Evolutionary conservation across 2,888 invertebrate species (phyloP).

Genomic region (Drosophila barbarae): DNA sequence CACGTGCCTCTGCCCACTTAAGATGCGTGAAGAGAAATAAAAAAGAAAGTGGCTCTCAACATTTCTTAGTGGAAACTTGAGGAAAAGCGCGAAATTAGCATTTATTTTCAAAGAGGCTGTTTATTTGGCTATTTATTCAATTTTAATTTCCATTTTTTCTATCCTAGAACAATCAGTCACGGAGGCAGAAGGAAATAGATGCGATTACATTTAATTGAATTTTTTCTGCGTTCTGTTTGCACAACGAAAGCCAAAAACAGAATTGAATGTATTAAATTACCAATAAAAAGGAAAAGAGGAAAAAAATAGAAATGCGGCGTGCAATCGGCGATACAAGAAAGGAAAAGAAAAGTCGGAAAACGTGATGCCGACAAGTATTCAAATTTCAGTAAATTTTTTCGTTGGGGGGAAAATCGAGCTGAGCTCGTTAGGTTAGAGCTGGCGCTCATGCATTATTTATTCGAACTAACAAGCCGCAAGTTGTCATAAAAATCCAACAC

Average conservation of each 20-base stretch:
- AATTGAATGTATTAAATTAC: slow-evolving; percentile 62
- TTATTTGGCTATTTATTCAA: slow-evolving; percentile 72
- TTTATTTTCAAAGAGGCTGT: slow-evolving; percentile 63
- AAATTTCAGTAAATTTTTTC: slow-evolving; percentile 49
- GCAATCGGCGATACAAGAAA: slow-evolving; percentile 29
- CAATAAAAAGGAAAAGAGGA: slow-evolving; percentile 21
- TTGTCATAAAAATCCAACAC: slow-evolving; percentile 69
- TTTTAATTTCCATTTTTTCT: slow-evolving; percentile 53
- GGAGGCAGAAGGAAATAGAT: slow-evolving; percentile 64
- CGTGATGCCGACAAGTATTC: slow-evolving; percentile 68
- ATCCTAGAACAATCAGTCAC: slow-evolving; percentile 59
- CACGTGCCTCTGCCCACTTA: slow-evolving; percentile 50
- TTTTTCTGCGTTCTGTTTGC: slow-evolving; percentile 43
- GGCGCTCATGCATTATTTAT: slow-evolving; percentile 62
- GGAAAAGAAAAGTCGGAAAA: slow-evolving; percentile 49
- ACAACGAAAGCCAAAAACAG: slow-evolving; percentile 21
- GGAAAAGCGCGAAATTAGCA: slow-evolving; percentile 61
- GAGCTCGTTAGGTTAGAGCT: slow-evolving; percentile 30
- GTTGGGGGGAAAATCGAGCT: neutral
- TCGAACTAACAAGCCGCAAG: slow-evolving; percentile 67
- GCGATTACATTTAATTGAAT: slow-evolving; percentile 79
- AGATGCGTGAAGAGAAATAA: slow-evolving; percentile 18
- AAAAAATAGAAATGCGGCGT: slow-evolving; percentile 58
- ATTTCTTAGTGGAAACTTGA: slow-evolving; percentile 45
- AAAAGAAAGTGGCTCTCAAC: slow-evolving; percentile 31